Evolutionary conservation across 2,113 vertebrate species (phyloP), one percentile per base, ranked within the genome.

Genomic region (Spermophilus dauricus): DNA sequence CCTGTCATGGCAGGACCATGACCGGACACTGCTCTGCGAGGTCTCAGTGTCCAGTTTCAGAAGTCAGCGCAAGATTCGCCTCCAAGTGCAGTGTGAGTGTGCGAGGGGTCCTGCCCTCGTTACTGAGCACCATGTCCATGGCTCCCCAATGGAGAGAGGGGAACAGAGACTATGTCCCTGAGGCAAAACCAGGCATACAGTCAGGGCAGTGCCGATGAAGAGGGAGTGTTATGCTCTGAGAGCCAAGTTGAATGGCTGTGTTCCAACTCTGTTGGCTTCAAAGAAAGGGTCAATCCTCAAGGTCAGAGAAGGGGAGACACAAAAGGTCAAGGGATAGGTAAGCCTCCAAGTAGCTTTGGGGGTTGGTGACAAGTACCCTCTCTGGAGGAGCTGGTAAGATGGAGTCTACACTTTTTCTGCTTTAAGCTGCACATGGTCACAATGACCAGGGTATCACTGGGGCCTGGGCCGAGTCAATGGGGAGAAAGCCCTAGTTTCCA

Each of bases 1-100:
- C 61, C 95, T 98, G 48, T 98, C 98, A 77, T 99, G 99, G 99
- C 94, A 88, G 95, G 98, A 99, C n/a, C 98, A 99, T 0, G 78
- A 91, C 76, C 98, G 81, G 48, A 96, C 16, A 2, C 77, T 99
- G 80, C 8, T 58, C 72, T 99, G 99, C 0, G 48, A 94, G 32
- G 26, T 98, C 7, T 96, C 96, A 0, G 12, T 77, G 0, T 97
- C 98, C 5, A 5, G 51, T 2, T 37, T 12, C 18, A 95, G 0
- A 26, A 65, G 22, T 0, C 53, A 51, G 0, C 1, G 12, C 0
- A 82, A 98, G 83, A 22, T 99, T 0, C 8, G 1, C 26, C 98
- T 99, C 61, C 81, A 72, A 30, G 98, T 99, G 93, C 95, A 97
- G 86, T 82, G 99, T 99, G 98, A 94, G 99, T 98, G 70, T 28